phyloP scores from a whole-genome alignment of 2,888 invertebrate species.

The Spilarctia lutea region DNA sequence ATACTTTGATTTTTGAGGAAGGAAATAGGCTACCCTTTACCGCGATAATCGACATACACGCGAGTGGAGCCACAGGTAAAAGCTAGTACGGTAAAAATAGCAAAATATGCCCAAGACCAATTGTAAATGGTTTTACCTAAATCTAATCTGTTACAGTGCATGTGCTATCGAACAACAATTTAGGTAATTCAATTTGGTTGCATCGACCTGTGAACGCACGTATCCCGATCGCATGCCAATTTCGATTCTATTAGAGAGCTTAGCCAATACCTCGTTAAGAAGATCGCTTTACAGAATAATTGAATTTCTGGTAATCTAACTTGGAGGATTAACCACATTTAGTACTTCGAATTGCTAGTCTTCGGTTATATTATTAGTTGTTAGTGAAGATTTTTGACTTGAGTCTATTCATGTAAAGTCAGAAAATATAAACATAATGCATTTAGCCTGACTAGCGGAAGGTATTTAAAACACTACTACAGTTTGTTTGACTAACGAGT shows the following conservation, averaged over 20 bases:
- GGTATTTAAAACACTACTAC: no score
- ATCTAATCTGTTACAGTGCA: constrained; percentile 26
- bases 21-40: no score
- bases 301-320: constrained; percentile 35
- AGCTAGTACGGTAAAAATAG: no score
- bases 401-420: background rate
- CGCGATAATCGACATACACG: no score
- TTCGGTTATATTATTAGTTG: constrained; percentile 7
- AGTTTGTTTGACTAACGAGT: no score
- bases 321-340: constrained; percentile 24
- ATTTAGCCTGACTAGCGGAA: no score
- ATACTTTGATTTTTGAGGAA: no score
- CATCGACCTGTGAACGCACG: constrained; percentile 36
- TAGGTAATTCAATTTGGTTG: constrained; percentile 40
- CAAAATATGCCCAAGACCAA: no score
- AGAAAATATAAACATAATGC: background rate
- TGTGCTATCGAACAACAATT: constrained; percentile 20
- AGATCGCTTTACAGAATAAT: constrained; percentile 39
- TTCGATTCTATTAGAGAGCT: constrained; percentile 27
- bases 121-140: background rate
- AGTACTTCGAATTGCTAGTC: constrained; percentile 21
- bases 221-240: constrained; percentile 18
- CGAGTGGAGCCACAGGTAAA: no score
- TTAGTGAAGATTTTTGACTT: constrained; percentile 13
- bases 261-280: constrained; percentile 34